Conservation (phyloP, 2,797 vertebrate genomes). For the Muscicapa comitata region DNA sequence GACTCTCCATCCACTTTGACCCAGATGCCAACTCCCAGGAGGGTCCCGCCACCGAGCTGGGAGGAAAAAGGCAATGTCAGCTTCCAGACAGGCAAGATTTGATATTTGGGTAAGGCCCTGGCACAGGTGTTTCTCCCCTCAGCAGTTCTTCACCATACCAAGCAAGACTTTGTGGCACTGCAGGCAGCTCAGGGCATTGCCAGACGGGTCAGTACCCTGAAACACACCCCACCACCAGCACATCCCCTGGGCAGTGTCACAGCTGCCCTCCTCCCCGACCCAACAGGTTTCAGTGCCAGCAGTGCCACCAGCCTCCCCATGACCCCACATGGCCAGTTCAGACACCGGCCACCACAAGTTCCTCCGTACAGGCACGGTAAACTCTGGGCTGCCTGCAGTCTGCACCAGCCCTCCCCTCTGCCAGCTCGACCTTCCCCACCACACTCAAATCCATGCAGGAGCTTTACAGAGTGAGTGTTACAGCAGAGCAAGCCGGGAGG, state of each 20-base stretch:
- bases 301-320: background rate
- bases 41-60: slow-evolving; percentile 79
- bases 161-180: background rate
- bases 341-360: background rate
- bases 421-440: rapidly evolving
- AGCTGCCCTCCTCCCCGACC: background rate
- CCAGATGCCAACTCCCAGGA: slow-evolving; percentile 88
- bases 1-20: slow-evolving; percentile 76
- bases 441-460: background rate
- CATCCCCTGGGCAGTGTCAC: background rate
- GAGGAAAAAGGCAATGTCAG: background rate
- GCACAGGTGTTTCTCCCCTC: background rate
- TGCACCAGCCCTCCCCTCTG: background rate
- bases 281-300: background rate
- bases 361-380: background rate
- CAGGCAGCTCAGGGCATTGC: background rate
- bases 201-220: rapidly evolving
- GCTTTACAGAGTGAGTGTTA: background rate
- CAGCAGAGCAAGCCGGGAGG: background rate
- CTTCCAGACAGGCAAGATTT: background rate
- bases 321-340: rapidly evolving
- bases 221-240: background rate
- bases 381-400: background rate
- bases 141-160: background rate
- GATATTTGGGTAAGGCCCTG: background rate